Base-by-base conservation (phyloP, 2,888 invertebrate genomes). In the Vanessa cardui region DNA sequence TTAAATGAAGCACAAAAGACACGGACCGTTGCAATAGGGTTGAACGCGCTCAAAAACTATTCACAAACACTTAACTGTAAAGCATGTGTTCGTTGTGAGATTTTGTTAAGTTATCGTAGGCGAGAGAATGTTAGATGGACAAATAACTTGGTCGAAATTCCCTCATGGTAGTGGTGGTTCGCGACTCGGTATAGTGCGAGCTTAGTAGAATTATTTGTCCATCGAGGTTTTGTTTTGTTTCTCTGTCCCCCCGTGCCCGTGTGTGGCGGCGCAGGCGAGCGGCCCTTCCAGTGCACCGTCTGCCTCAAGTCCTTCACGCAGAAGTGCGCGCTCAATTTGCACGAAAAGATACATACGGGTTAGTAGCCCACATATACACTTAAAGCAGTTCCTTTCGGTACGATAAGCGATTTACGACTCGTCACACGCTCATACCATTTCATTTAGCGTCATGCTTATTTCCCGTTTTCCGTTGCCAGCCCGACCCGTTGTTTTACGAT, bases 251-350 rank as follows among this genome's bases (percentile, higher is more conserved):
- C 87, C 87, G 78, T 82, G 85, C 54, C 52, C 52, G 52, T 52
- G 54, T 83, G 85, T 83, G 87, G 85, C 88, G 87, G 88, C 89
- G 90, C 92, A 93, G 93, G 93, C 87, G 93, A 93, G 92, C 93
- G 93, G 84, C 94, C 94, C 89, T 94, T 93, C 93, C 93, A 93
- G 92, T 94, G 94, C 93, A 92, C 91, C 92, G 93, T 92, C 93
- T 94, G 94, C 92, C 93, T 93, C 93, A 94, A 93, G 93, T 93
- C 93, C 90, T 94, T 94, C 93, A 94, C 93, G 89, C 93, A 93
- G 93, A 93, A 93, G 93, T 93, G 93, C 92, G 93, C 93, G 88
- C 93, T 94, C 92, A 93, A 93, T 91, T 93, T 94, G 92, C 94
- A 94, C 93, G 93, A 93, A 93, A 93, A 93, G 85, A 94, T 93